Evolutionary conservation across 1,140 invertebrate species (phyloP), one percentile per base, ranked within the genome.

Genomic region (Listronotus bonariensis): DNA sequence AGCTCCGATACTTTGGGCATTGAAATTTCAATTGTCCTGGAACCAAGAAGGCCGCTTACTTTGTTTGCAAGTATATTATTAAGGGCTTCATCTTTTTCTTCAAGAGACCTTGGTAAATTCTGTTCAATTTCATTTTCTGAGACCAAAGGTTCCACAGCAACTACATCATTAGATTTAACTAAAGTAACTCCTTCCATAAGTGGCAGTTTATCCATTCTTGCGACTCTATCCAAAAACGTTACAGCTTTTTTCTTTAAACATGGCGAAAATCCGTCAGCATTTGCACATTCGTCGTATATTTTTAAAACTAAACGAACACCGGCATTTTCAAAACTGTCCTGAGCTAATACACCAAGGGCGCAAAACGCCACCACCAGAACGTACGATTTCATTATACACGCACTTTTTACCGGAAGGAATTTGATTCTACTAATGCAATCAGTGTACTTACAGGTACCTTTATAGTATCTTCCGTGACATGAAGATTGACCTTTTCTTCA

Each of bases 221-320:
- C 83, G 7, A 89, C 80, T 42, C 89, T 81, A 62, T 91, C 89
- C 57, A 92, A 86, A 71, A 91, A 90, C 0, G 87, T 80, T 57
- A 91, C 87, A 0, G 89, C 89, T 72, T 91, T 91, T 76, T 89
- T 90, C 79, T 91, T 91, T n/a, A 92, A 77, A 74, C 90, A 92
- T 12, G 87, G 85, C 9, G 87, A 80, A 26, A 91, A 80, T 11
- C 85, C 86, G 52, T 84, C 81, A 0, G 83, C 72, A 59, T 80
- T 80, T 53, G 81, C 80, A 70, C 86, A 88, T 63, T 88, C 86
- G 68, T 88, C 86, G 68, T 86, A 88, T 55, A 88, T 80, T 72
- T 82, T 82, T 45, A 83, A 75, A 12, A 83, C 68, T 48, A 84
- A 82, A 46, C 82, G 81, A 67, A 85, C 76, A 32, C 86, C 85